phyloP scores from a whole-genome alignment of 2,113 vertebrate genomes.

The Ceyx margarethae region DNA sequence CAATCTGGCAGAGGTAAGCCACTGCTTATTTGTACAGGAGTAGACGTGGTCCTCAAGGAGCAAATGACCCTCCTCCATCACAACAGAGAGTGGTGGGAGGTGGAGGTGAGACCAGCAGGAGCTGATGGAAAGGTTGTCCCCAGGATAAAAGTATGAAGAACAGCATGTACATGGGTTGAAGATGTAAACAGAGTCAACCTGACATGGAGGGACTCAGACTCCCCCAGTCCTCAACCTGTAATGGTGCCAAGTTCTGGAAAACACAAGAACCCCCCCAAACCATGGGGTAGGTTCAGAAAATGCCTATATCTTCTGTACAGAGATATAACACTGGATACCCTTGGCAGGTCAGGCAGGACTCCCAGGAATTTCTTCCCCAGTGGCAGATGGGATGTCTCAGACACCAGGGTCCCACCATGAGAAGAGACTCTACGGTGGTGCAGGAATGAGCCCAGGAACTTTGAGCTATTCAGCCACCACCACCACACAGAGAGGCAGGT shows the following conservation, averaged over 20 bases:
- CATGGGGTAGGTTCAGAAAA: fast-evolving
- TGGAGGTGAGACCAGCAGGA: neutral
- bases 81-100: neutral
- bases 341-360: neutral
- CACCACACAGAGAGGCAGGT: neutral
- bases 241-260: neutral
- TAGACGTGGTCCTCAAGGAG: neutral
- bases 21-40: neutral
- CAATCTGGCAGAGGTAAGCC: neutral
- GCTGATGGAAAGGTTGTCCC: neutral
- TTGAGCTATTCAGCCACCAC: neutral
- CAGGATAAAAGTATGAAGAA: fast-evolving
- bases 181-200: neutral
- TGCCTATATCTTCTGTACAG: fast-evolving
- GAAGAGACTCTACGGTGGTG: neutral
- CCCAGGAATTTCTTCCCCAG: neutral
- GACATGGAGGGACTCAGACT: neutral
- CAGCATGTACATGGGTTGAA: neutral
- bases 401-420: neutral
- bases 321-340: neutral
- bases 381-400: neutral
- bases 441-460: neutral
- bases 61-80: fast-evolving
- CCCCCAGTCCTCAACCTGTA: neutral
- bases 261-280: neutral